These are phyloP conservation scores for Mus musculus DNA, from an alignment of 2,113 vertebrate genomes.

Conservation along the genomic window GRCm39 chr15:100115501-100116000, in stretches of 20 bases:
- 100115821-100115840: slow-evolving; percentile 13
- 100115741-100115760: not conserved
- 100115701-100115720: not conserved
- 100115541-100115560: not conserved
- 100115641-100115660: slow-evolving; percentile 22
- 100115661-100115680: slow-evolving; percentile 5
- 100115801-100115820: not conserved
- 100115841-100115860: not conserved
- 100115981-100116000: not conserved
- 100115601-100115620: slow-evolving; percentile 50
- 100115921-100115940: not conserved
- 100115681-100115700: slow-evolving; percentile 8
- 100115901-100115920: not conserved
- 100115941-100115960: not conserved
- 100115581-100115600: slow-evolving; percentile 48
- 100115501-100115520: not conserved
- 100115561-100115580: not conserved
- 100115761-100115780: not conserved
- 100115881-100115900: not conserved
- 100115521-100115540: not conserved
- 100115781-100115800: slow-evolving; percentile 28
- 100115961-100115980: not conserved
- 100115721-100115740: not conserved
- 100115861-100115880: not conserved
- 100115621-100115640: slow-evolving; percentile 12